Evolutionary conservation across 1,140 invertebrate species (phyloP), one percentile per base, ranked within the genome.

Genomic region (Eupeodes corollae): DNA sequence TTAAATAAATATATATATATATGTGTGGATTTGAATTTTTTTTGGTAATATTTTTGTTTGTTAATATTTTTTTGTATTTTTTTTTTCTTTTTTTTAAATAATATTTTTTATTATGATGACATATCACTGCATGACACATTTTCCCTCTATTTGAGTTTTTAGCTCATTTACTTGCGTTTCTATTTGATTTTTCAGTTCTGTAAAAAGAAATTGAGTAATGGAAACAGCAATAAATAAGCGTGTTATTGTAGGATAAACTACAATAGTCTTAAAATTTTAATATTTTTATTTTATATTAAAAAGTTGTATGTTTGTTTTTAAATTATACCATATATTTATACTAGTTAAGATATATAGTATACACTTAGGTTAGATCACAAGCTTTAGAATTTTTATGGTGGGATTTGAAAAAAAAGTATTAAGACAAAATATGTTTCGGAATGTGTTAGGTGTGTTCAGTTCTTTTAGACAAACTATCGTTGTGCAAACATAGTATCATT

Each of bases 171-270:
- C 88, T 80, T 91, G 88, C 66, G 86, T 88, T 75, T 92, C 88
- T 79, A 93, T 84, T 69, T 88, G 85, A 74, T 92, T 91, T 79
- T 91, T 92, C 76, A 93, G 72, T 77, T 91, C 89, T 93, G 83
- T 58, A 83, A 86, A 57, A 68, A 69, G 58, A 63, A 66, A 61
- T 61, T 66, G 65, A 57, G 59, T 57, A 56, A 65, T 65, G 58
- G 63, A 66, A 66, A 66, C 63, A 66, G 63, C 63, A 66, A 66
- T 65, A 66, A 66, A 66, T 66, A 65, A 66, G 63, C 63, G 61
- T 64, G 61, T 64, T 64, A 52, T 66, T 63, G 60, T 66, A 65
- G 60, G 64, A 61, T 63, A 63, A 54, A 60, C 60, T 63, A 63
- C 58, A 63, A 60, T 61, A 26, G 21, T 26, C 8, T 26, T 26